Base-by-base conservation (phyloP, 2,888 invertebrate species). In the Drosophila meridionalis region DNA sequence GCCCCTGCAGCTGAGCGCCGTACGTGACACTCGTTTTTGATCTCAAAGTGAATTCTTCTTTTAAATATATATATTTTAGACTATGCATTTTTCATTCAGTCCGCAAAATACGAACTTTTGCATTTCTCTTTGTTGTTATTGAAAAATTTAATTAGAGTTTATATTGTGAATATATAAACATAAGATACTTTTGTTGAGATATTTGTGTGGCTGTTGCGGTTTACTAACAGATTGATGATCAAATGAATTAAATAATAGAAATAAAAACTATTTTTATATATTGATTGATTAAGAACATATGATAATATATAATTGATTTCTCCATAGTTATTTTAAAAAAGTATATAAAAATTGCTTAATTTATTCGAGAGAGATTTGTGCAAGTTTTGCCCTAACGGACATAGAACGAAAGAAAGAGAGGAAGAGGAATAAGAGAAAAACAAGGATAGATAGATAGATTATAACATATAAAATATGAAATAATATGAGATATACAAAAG, bases 1-100 rank as follows among this genome's bases (percentile, higher is more conserved):
- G 42, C 42, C 56, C 32, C 56, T 30, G 53, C 53, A 57, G 56
- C 61, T 56, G 70, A 50, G 56, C 43, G 28, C 1, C n/a, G 68
- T 81, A 81, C 81, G 81, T 81, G 81, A 79, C 77, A 57, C 28
- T 73, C 63, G 61, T 63, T 52, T 48, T 48, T n/a, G 42, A 61
- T 52, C 66, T 69, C 50, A 59, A 30, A 28, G 9, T 20, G 12
- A 47, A 60, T 56, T 52, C 50, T 56, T 52, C 50, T 30, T 45
- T 52, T 34, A 53, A 50, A 62, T 52, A 69, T 71, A 67, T 71
- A 69, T 71, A 67, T 71, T 67, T 36, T 43, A 56, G 50, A 66
- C 73, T 69, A 14, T 62, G 26, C 43, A 14, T 30, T 30, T 30
- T 71, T 36, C 42, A 72, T 42, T 57, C 30, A 47, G 20, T 32